A percentile compares a stretch with the other conserved stretches of the same genome.
These are phyloP conservation scores for Eupsittula cactorum DNA, from an alignment of 2,113 vertebrate species.

Conservation along the genomic window DNA sequence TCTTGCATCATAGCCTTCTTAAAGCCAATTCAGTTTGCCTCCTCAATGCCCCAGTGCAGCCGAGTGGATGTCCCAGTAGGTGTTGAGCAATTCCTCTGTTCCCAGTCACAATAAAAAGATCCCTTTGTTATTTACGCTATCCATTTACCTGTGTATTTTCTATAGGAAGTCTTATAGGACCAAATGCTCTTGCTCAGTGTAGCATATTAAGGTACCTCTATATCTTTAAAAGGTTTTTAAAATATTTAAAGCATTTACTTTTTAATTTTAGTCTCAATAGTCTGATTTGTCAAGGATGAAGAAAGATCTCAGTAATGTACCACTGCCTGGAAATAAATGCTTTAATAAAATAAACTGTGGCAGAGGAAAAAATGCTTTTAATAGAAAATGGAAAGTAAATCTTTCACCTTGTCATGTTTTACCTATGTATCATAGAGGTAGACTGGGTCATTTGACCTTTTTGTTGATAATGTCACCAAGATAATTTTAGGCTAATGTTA, in stretches of 20 bases:
- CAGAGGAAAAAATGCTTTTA: not conserved
- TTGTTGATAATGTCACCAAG: conserved; percentile 43
- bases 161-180: not conserved
- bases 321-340: not conserved
- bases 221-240: not conserved
- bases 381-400: not conserved
- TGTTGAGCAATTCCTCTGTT: not conserved
- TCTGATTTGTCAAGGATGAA: not conserved
- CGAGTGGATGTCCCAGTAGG: not conserved
- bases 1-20: not conserved
- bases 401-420: not conserved
- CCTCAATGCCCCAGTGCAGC: not conserved
- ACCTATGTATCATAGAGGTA: not conserved
- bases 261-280: not conserved
- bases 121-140: not conserved
- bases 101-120: not conserved
- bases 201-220: not conserved
- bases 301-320: not conserved
- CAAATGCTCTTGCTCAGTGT: not conserved
- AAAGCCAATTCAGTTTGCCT: not conserved
- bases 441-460: conserved; percentile 40
- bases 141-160: not conserved
- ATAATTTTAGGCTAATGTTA: not conserved
- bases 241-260: not conserved
- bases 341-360: not conserved